Base-by-base conservation (phyloP, 2,888 invertebrate species). In the Cephus runcator region DNA sequence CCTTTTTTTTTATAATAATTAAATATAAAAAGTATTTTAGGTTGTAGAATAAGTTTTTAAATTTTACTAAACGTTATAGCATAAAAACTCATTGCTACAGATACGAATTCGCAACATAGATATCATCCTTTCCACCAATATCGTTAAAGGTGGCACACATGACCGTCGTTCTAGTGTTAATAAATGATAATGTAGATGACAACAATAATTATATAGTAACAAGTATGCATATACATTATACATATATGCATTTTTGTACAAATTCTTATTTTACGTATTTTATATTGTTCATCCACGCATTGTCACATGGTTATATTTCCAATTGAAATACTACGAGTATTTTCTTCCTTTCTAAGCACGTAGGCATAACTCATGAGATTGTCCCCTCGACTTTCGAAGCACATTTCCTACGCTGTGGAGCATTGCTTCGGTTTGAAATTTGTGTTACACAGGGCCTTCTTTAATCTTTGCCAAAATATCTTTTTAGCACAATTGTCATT, bases 401-500 rank as follows among this genome's bases (percentile, higher is more conserved):
- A 6, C 23, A 23, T 56, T 23, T 56, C 6, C 40, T 56, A 56
- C 40, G 23, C 40, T 23, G 40, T 56, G 9, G 34, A 75, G n/a
- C 31, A 73, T 69, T 69, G 33, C 33, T 34, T 36, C 15, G 23
- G n/a, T 15, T 76, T 76, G 12, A n/a, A 75, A 34, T 71, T 69
- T 15, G 12, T 71, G 12, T 31, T 71, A 31, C 31, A 33, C 71
- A 82, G 73, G 12, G 92, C 92, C 80, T 91, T 92, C 81, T 92
- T 92, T 11, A 93, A 80, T 77, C 93, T 85, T 80, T 87, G 92
- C 93, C 93, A 93, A 84, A 93, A 93, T 1, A 91, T 31, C 0
- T 79, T 81, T 33, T 88, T 86, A 4, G 92, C 92, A 0, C 85
- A 77, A 11, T 77, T 79, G 33, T 81, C 75, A 15, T 90, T 86